Evolutionary conservation across 2,797 vertebrate genomes (phyloP).

Genomic region (Aselliscus stoliczkanus): DNA sequence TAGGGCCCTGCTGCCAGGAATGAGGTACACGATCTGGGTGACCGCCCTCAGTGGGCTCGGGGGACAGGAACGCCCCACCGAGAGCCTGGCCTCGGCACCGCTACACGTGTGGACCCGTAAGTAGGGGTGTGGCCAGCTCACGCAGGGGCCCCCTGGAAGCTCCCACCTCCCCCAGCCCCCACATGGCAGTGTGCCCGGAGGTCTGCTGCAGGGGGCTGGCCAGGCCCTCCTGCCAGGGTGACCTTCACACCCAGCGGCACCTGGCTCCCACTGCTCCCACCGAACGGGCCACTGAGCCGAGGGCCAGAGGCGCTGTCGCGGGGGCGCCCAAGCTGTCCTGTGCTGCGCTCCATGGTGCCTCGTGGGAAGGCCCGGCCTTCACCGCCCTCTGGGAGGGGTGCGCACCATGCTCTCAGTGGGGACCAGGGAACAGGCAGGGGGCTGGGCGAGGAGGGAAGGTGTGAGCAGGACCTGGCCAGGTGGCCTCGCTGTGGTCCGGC

Average conservation of each 20-base stretch:
- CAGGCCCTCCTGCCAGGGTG: neutral
- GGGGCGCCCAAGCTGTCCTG: neutral
- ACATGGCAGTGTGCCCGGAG: fast-evolving
- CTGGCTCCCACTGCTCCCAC: fast-evolving
- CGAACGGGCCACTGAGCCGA: neutral
- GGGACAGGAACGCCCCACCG: constrained; percentile 87
- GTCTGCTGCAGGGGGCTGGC: too few relatives aligned
- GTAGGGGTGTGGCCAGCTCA: constrained; percentile 59
- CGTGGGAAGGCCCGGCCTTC: fast-evolving
- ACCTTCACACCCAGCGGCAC: neutral
- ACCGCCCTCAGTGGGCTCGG: constrained; percentile 89
- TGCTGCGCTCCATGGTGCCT: neutral
- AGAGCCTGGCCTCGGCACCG: constrained; percentile 89
- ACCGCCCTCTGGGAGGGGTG: fast-evolving
- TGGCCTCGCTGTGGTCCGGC: too few relatives aligned
- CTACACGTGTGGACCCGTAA: constrained; percentile 93
- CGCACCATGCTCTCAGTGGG: neutral
- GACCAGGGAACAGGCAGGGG: too few relatives aligned
- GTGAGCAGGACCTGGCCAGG: too few relatives aligned
- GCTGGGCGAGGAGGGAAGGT: neutral
- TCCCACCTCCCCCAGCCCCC: too few relatives aligned
- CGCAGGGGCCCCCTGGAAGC: fast-evolving
- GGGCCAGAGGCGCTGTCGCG: fast-evolving
- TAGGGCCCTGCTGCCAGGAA: constrained; percentile 92
- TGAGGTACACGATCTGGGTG: constrained; percentile 89